Conservation (phyloP, 2,113 vertebrate species). For the Toxotes jaculatrix region DNA sequence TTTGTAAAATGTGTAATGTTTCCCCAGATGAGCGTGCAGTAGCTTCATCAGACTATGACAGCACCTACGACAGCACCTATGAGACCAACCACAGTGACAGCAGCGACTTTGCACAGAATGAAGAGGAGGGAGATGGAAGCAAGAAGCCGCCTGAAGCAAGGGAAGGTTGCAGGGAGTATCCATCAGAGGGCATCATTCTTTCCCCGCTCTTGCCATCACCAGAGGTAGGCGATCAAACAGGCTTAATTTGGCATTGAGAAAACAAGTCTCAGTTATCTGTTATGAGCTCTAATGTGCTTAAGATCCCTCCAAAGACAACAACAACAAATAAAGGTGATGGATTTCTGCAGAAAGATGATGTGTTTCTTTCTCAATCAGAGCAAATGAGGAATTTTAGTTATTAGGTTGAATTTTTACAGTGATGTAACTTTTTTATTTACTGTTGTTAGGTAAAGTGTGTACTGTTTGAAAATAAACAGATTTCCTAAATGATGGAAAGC, state of each 20-base stretch:
- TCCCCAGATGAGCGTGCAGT: slow-evolving; percentile 88
- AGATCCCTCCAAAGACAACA: background rate
- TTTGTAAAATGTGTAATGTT: slow-evolving; percentile 31
- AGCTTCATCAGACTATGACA: slow-evolving; percentile 93
- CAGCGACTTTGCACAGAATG: slow-evolving; percentile 94
- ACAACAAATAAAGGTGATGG: background rate
- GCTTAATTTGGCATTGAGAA: background rate
- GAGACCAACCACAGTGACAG: slow-evolving; percentile 98
- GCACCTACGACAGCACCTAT: slow-evolving; percentile 88
- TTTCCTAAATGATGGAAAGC: background rate
- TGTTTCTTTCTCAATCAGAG: background rate
- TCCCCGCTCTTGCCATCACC: slow-evolving; percentile 76
- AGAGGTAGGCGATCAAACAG: slow-evolving; percentile 69
- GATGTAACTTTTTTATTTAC: background rate
- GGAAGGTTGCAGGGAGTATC: slow-evolving; percentile 66
- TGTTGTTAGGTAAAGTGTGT: background rate
- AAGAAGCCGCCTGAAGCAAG: slow-evolving; percentile 78
- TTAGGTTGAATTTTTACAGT: background rate
- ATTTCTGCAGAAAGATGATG: too few relatives aligned
- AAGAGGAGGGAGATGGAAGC: slow-evolving; percentile 88
- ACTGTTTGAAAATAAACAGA: background rate
- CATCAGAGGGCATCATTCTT: slow-evolving; percentile 82
- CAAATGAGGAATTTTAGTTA: background rate
- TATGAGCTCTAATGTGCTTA: background rate
- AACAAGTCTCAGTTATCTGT: background rate